Base-by-base conservation (phyloP, 2,888 invertebrate species). In the Tromatobia lineatoria region DNA sequence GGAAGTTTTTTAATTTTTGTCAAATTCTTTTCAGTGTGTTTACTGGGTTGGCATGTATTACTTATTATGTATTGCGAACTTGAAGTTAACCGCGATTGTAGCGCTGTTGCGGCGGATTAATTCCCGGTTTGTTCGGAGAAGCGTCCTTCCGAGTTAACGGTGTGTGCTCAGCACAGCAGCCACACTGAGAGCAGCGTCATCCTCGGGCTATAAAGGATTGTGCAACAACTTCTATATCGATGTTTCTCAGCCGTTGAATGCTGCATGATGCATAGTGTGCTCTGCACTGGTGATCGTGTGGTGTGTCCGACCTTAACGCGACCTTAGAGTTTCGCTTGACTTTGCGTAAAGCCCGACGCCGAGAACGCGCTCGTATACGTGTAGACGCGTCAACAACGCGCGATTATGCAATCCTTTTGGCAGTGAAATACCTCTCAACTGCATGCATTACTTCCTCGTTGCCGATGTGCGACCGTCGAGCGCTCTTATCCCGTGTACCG, bases 391-490 rank as follows among this genome's bases (percentile, higher is more conserved):
- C 87, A 87, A 83, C 83, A 85, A 80, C 74, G 74, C 78, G 52
- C 59, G 66, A 86, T 87, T 87, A 86, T 86, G 87, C 85, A 87
- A 87, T 77, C 79, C 74, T 87, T 87, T 87, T 87, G 87, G 87
- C 87, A 87, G 80, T 85, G 87, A 85, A 87, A 87, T 87, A 84
- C 85, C 84, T 82, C 78, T 64, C 52, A 71, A 75, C 73, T 75
- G 78, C 73, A 45, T 64, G 52, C 59, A 66, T 75, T 78, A 71
- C 75, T 85, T 85, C 84, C 84, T 82, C 71, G 71, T 85, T 84
- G 23, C 25, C 70, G 77, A 74, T 78, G 69, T 61, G 29, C 29
- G 61, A 47, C 29, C 73, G 38, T n/a, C 59, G 64, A 23, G n/a
- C 59, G 38, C 50, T 20, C 42, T 25, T 74, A 64, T 54, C 59